Base-by-base conservation (phyloP, 92 coral and sea anemone genomes). In the Phymanthus crucifer region DNA sequence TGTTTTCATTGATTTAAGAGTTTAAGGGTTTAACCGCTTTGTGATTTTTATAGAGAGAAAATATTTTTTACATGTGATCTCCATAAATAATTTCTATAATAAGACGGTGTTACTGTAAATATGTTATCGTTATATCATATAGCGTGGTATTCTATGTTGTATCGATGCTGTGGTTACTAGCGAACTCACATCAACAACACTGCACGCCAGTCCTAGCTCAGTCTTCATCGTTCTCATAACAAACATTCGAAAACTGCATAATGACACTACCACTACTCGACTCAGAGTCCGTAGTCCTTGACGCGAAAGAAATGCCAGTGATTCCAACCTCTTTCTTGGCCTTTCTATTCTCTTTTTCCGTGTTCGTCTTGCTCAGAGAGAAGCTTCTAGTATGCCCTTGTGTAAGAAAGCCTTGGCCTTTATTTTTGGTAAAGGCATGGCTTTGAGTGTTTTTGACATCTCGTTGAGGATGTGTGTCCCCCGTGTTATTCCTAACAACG, bases 281-380 rank as follows among this genome's bases (percentile, higher is more conserved):
- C 29, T 61, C 68, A 61, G 33, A 24, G 17, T 61, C 68, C 29
- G 68, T 8, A 18, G 14, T 7, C 13, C 19, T 24, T 4, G 33
- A 11, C 13, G 68, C 68, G 68, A 61, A 61, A 61, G 68, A 61
- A 61, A 61, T 61, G 9, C 68, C 68, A 7, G 68, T 61, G 36
- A 61, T 61, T 54, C 11, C 64, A 54, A 7, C 4, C 24, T 54
- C 16, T 54, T 21, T 21, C 10, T 61, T 24, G 68, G 10, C 17
- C 68, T 27, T 29, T 61, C 29, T 17, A 2, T 27, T 18, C 14
- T 34, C 29, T 12, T 24, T 61, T 24, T 27, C 68, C 34, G 26
- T 8, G 10, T 19, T 57, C 14, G 21, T 29, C 23, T 61, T 61
- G 12, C 29, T 61, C 29, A 34, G 68, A 8, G 68, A 61, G 68